Conservation (phyloP, 2,888 invertebrate species). For the Drosophila leonis region DNA sequence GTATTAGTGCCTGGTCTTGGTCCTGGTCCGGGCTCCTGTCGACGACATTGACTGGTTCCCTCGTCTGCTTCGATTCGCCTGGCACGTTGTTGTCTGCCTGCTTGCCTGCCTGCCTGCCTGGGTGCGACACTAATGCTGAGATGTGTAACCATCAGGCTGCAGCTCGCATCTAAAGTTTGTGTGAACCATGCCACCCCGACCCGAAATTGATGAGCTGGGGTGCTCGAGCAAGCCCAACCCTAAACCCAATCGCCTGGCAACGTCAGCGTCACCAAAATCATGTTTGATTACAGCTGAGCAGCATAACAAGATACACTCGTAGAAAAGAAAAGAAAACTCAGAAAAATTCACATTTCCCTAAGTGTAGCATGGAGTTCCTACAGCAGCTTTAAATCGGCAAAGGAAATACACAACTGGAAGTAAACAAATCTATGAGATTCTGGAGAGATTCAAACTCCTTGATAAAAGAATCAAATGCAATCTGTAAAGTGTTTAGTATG, state of each 20-base stretch:
- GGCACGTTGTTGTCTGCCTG: slow-evolving; percentile 62
- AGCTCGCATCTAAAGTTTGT: slow-evolving; percentile 36
- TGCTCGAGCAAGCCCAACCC: not conserved
- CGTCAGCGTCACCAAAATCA: slow-evolving; percentile 60
- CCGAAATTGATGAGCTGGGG: slow-evolving; percentile 34
- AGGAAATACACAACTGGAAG: not conserved
- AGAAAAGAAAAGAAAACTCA: not conserved
- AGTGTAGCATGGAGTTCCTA: not conserved
- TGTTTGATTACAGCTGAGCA: slow-evolving; percentile 78
- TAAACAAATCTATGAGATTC: not conserved
- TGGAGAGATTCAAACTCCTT: not conserved
- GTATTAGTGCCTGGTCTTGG: slow-evolving; percentile 12
- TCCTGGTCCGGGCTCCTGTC: slow-evolving; percentile 45
- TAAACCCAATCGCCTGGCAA: slow-evolving; percentile 10
- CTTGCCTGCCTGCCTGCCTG: slow-evolving; percentile 56
- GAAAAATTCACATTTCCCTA: not conserved
- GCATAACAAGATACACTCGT: slow-evolving; percentile 61
- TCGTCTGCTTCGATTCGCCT: slow-evolving; percentile 66
- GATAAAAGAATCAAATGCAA: not conserved
- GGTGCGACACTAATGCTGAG: slow-evolving; percentile 76
- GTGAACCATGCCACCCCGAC: not conserved
- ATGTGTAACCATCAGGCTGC: slow-evolving; percentile 65
- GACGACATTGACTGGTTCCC: slow-evolving; percentile 73
- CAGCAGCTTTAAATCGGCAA: not conserved
- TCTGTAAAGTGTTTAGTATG: not conserved